Base-by-base conservation (phyloP, 1,140 invertebrate genomes). In the Ceratoteleas bidentatus region DNA sequence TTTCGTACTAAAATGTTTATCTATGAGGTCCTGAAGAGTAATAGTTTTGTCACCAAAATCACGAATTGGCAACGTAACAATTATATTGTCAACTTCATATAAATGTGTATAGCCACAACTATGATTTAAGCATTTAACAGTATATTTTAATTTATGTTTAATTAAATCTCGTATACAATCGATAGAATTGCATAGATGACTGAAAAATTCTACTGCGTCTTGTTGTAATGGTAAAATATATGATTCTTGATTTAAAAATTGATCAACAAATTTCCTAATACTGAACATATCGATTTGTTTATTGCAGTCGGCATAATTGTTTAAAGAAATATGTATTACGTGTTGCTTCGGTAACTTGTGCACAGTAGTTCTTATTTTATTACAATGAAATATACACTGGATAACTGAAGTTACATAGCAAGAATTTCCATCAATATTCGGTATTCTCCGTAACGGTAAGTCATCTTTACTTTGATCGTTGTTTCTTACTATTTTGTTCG, bases 361-460 rank as follows among this genome's bases (percentile, higher is more conserved):
- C 13, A 60, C 13, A 9, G 11, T 8, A 13, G n/a, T 57, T 57
- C 10, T 16, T n/a, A 68, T 34, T 13, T 36, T 14, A 5, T 36
- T 38, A 57, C 38, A 56, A 47, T 57, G 24, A 57, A 68, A 56
- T 11, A 68, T 34, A 15, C 64, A 68, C 40, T 68, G 53, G n/a
- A 68, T 16, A 14, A 57, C 13, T 36, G 64, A 47, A 36, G 7
- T 56, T 2, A 38, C 64, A 47, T 68, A 68, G 56, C 64, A 68
- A 24, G 64, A 68, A 34, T 11, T 16, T 56, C 3, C 40, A 47
- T 56, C n/a, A n/a, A n/a, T n/a, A 57, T 68, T 68, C 34, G 10
- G 16, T 36, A 68, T 6, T 34, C 64, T 36, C 6, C 64, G 52
- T 14, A 66, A 13, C 3, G 34, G 5, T 38, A 38, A 43, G n/a